Conservation (phyloP, 2,113 vertebrate genomes). For the Oplegnathus fasciatus region DNA sequence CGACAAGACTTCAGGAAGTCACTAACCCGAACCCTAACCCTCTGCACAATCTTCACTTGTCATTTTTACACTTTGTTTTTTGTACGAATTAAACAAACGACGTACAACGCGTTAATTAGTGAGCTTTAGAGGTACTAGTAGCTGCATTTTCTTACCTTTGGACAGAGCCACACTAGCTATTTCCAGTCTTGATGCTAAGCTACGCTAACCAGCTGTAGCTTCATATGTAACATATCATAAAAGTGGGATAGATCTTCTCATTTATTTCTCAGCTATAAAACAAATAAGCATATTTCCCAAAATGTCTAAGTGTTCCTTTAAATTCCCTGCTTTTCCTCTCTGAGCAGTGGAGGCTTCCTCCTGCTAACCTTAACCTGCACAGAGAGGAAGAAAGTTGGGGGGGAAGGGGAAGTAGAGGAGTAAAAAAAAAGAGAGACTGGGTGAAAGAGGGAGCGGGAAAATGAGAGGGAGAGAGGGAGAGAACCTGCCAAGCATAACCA, state of each 20-base stretch:
- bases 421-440: slow-evolving; percentile 40
- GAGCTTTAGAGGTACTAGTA: background rate
- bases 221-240: background rate
- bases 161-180: background rate
- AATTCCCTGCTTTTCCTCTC: background rate
- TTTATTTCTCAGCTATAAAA: background rate
- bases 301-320: background rate
- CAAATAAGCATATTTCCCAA: background rate
- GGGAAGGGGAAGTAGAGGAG: slow-evolving; percentile 17
- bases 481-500: slow-evolving; percentile 83
- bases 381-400: slow-evolving; percentile 34
- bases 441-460: slow-evolving; percentile 69
- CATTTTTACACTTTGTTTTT: background rate
- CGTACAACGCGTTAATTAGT: background rate
- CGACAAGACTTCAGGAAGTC: background rate
- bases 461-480: slow-evolving; percentile 66
- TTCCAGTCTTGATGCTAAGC: background rate
- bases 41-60: background rate
- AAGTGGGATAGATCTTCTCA: background rate
- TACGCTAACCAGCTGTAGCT: background rate
- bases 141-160: background rate
- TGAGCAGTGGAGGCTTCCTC: slow-evolving; percentile 30
- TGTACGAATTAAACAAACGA: background rate
- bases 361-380: slow-evolving; percentile 57
- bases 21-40: background rate